These are phyloP conservation scores for Drosophila azteca DNA, from an alignment of 1,140 invertebrate genomes.

Conservation along the genomic window DNA sequence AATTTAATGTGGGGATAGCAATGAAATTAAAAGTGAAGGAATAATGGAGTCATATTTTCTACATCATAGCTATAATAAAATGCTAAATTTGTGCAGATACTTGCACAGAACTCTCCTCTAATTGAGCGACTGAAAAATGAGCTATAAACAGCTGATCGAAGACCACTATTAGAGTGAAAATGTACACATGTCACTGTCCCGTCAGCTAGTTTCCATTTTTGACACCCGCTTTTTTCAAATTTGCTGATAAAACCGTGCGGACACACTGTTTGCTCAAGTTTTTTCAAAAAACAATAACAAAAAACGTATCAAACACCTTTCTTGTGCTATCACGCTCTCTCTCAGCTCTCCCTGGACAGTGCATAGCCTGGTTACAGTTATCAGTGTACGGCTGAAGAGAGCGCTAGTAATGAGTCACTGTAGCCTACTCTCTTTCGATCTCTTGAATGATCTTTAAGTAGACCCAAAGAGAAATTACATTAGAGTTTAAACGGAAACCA, in stretches of 20 bases:
- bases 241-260: constrained; percentile 37
- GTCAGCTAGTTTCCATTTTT: constrained; percentile 22
- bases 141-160: no score
- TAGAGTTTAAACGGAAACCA: constrained; percentile 17
- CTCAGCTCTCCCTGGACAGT: not conserved
- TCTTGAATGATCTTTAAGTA: constrained; percentile 38
- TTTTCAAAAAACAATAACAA: constrained; percentile 31
- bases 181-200: constrained; percentile 13
- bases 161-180: constrained; percentile 8
- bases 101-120: no score
- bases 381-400: constrained; percentile 28
- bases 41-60: not conserved
- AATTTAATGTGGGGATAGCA: not conserved
- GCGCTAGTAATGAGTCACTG: constrained; percentile 50
- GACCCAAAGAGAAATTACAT: constrained; percentile 26
- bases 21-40: constrained; percentile 2
- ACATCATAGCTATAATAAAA: no score
- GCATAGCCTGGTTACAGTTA: constrained; percentile 50
- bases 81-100: no score
- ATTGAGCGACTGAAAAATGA: no score
- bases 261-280: constrained; percentile 34
- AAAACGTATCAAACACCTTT: constrained; percentile 28
- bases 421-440: constrained; percentile 23
- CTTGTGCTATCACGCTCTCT: constrained; percentile 5
- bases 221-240: constrained; percentile 36